Conservation (phyloP, 2,113 vertebrate species). For the Plotosus lineatus region DNA sequence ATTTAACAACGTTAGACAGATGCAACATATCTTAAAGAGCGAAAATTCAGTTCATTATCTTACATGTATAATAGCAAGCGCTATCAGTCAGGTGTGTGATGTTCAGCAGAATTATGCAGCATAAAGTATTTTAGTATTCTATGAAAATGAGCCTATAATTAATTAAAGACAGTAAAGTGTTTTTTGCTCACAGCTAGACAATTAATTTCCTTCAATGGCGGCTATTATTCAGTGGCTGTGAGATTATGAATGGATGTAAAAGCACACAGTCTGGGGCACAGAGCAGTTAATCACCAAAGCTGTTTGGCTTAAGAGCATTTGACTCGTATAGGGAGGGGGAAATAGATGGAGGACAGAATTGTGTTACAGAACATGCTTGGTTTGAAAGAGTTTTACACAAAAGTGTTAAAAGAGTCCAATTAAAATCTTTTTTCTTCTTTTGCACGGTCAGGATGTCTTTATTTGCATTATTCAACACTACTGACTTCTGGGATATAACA, state of each 20-base stretch:
- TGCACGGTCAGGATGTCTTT: background rate
- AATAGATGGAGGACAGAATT: background rate
- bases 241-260: conserved; percentile 40
- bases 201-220: conserved; percentile 40
- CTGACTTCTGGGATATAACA: background rate
- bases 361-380: background rate
- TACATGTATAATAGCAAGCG: background rate
- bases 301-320: conserved; percentile 4
- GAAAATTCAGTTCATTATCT: conserved; percentile 17
- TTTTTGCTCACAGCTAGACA: conserved; percentile 30
- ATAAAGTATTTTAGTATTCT: conserved; percentile 23
- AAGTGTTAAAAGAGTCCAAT: too few species aligned
- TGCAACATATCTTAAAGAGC: conserved; percentile 12
- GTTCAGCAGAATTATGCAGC: conserved; percentile 23
- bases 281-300: conserved; percentile 40
- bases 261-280: conserved; percentile 36
- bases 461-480: background rate
- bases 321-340: background rate
- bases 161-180: conserved; percentile 33
- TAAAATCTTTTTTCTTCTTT: background rate
- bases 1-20: background rate
- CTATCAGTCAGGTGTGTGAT: conserved; percentile 21
- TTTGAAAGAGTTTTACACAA: background rate
- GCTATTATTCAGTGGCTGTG: conserved; percentile 30
- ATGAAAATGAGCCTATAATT: conserved; percentile 41